These are phyloP conservation scores for Oncorhynchus masou DNA, from an alignment of 2,113 vertebrate genomes.

Conservation along the genomic window DNA sequence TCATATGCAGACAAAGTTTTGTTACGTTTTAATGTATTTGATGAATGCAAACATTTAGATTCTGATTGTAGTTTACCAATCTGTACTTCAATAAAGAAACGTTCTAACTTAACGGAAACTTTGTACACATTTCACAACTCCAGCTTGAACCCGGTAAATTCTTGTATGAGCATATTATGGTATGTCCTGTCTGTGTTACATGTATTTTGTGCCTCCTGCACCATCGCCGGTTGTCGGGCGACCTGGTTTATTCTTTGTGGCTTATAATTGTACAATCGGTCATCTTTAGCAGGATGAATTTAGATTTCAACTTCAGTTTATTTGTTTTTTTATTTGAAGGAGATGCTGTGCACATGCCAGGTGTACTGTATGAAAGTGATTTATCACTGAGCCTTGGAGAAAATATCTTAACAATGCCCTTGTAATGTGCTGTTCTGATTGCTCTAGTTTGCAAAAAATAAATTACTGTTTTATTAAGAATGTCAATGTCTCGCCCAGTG, in stretches of 20 bases:
- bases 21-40: conserved; percentile 92
- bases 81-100: conserved; percentile 72
- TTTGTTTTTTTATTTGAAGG: conserved; percentile 60
- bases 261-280: conserved; percentile 70
- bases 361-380: conserved; percentile 71
- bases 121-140: conserved; percentile 42
- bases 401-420: conserved; percentile 68
- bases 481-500: background rate
- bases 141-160: conserved; percentile 41
- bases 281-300: conserved; percentile 36
- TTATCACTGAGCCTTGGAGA: conserved; percentile 77
- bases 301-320: conserved; percentile 34
- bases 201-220: conserved; percentile 65
- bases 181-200: conserved; percentile 53
- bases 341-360: conserved; percentile 69
- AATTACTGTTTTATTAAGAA: conserved; percentile 73
- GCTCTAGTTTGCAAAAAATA: conserved; percentile 74
- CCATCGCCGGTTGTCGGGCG: conserved; percentile 33
- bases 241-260: conserved; percentile 54
- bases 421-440: conserved; percentile 73
- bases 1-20: conserved; percentile 84
- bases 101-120: conserved; percentile 17
- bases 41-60: conserved; percentile 87
- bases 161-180: conserved; percentile 35
- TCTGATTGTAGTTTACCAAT: conserved; percentile 82